Evolutionary conservation across 2,888 invertebrate genomes (phyloP), one percentile per base, ranked within the genome.

Genomic region (Agapostemon virescens): DNA sequence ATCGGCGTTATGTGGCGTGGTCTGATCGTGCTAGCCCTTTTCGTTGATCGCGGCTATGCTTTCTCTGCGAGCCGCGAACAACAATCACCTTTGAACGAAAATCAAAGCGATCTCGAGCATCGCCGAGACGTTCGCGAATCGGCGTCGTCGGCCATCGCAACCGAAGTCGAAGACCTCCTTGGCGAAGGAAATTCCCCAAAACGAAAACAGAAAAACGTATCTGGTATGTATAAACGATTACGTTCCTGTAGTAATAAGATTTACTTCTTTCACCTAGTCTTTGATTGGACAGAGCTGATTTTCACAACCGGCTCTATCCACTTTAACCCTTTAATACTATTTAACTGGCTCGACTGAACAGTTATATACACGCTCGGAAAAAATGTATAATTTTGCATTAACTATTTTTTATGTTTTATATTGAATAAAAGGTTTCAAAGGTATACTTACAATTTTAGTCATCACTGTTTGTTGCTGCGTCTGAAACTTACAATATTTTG

Each of bases 141-240:
- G 38, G 83, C 85, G 15, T 86, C 87, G 9, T 38, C 74, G 13
- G 64, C 69, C 17, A 55, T 83, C 23, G 85, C 82, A 20, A 75
- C 79, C 23, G 89, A 89, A 75, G 85, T 87, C 30, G 69, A 81
- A 45, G 92, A 92, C 69, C 87, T 91, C 3, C 73, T 88, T 7
- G 74, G 77, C n/a, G 87, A 84, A 17, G 86, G 88, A 45, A 89
- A 83, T 71, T 76, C 88, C 49, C 90, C 90, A 40, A 86, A 87
- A 77, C 88, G 85, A 61, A 74, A 17, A 55, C 79, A 81, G 73
- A 90, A 87, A 77, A 90, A 89, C 74, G 49, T 70, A 17, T 86
- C 89, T 52, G 90, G 90, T 90, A 88, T 5, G 84, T 88, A 5
- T 3, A 36, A 1, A 63, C n/a, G 3, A 23, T 36, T 4, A 1